These are phyloP conservation scores for Oryzias celebensis DNA, from an alignment of 2,113 vertebrate species.

Conservation along the genomic window DNA sequence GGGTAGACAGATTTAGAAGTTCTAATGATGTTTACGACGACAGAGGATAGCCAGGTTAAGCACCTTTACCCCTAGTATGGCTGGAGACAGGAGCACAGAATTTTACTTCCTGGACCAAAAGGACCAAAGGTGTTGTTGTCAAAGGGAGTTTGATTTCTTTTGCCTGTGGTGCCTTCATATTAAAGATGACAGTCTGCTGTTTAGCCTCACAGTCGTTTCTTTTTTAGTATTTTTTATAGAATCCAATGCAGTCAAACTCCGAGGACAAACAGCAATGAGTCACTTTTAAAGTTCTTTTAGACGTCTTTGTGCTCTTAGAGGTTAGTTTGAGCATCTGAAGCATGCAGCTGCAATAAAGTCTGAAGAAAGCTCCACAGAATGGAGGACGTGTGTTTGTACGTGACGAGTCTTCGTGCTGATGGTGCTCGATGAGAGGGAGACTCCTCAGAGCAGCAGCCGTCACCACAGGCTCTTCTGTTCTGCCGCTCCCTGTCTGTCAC, in stretches of 20 bases:
- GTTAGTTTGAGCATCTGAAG: slow-evolving; percentile 13
- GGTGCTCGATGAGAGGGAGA: slow-evolving; percentile 54
- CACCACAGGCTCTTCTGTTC: slow-evolving; percentile 60
- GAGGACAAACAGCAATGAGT: slow-evolving; percentile 39
- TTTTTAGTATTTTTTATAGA: slow-evolving; percentile 35
- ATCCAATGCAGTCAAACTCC: slow-evolving; percentile 45
- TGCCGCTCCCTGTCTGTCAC: slow-evolving; percentile 24
- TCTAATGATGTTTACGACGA: neutral
- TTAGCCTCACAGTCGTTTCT: slow-evolving; percentile 48
- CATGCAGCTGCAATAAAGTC: slow-evolving; percentile 14
- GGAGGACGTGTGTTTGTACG: slow-evolving; percentile 10
- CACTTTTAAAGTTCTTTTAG: slow-evolving; percentile 52
- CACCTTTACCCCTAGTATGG: neutral
- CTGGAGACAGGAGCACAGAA: neutral
- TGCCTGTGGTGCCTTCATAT: slow-evolving; percentile 28
- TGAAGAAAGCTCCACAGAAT: slow-evolving; percentile 7
- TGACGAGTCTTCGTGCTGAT: slow-evolving; percentile 13
- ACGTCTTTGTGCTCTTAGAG: slow-evolving; percentile 36
- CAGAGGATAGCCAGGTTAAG: neutral
- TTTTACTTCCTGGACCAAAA: slow-evolving; percentile 1
- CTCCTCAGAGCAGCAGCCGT: slow-evolving; percentile 59
- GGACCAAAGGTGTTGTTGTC: slow-evolving; percentile 8
- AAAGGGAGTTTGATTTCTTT: slow-evolving; percentile 20
- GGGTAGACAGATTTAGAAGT: neutral
- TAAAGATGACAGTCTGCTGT: slow-evolving; percentile 44